Percentiles rank a stretch among this genome's conserved stretches.
Evolutionary conservation across 2,797 vertebrate genomes (phyloP).

Genomic region (Tragopan temminckii): DNA sequence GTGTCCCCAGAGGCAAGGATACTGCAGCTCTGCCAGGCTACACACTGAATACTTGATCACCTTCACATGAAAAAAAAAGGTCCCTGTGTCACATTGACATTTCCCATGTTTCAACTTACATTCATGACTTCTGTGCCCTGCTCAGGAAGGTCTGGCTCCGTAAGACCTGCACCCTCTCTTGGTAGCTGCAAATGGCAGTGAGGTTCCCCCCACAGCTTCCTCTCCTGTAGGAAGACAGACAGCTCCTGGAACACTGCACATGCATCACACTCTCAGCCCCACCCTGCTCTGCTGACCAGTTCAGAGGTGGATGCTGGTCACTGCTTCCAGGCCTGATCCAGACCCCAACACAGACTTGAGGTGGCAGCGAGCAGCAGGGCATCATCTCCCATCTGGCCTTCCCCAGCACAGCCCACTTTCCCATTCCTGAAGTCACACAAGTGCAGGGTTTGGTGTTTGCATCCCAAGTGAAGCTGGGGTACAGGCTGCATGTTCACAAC

Average conservation of each 20-base stretch:
- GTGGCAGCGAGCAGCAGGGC: no score
- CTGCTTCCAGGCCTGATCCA: not conserved
- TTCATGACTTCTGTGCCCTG: not conserved
- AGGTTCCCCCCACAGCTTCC: accelerated
- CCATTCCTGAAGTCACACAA: not conserved
- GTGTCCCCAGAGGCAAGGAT: not conserved
- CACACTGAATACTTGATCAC: accelerated
- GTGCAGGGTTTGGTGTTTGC: not conserved
- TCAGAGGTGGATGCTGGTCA: not conserved
- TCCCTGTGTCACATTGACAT: not conserved
- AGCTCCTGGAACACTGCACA: not conserved
- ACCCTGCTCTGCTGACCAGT: not conserved
- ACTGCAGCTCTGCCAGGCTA: not conserved
- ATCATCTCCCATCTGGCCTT: not conserved
- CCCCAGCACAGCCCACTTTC: not conserved
- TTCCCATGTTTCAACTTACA: not conserved
- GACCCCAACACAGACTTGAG: not conserved
- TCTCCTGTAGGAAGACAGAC: not conserved
- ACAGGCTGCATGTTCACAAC: not conserved
- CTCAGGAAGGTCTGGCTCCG: not conserved
- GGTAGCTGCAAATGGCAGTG: accelerated
- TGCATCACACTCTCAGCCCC: not conserved
- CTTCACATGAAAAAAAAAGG: not conserved
- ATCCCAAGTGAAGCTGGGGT: not conserved
- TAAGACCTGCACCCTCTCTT: not conserved